Conservation (phyloP, 2,113 vertebrate species). For the Strix uralensis region DNA sequence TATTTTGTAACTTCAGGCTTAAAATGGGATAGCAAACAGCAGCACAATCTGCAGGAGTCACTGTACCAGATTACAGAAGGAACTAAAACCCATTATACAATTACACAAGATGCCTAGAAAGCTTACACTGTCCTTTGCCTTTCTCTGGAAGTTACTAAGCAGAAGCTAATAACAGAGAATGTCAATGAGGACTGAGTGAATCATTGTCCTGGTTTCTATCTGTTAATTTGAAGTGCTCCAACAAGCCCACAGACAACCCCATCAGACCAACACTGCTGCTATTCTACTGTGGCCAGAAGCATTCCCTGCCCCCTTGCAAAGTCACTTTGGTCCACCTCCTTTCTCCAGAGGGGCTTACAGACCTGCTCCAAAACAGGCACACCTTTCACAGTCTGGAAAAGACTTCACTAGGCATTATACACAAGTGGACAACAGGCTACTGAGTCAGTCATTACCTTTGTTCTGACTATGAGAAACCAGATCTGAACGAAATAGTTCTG, state of each 20-base stretch:
- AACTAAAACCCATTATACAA: neutral
- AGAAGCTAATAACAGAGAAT: neutral
- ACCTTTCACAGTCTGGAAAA: neutral
- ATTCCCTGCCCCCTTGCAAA: neutral
- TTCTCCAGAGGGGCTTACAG: neutral
- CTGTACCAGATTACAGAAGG: neutral
- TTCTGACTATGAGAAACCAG: neutral
- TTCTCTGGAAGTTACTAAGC: neutral
- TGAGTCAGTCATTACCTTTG: neutral
- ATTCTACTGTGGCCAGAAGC: neutral
- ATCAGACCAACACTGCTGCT: neutral
- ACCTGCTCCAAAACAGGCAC: neutral
- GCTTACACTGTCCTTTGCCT: neutral
- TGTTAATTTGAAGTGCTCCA: neutral
- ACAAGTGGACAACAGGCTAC: accelerated
- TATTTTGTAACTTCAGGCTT: neutral
- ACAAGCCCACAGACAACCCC: neutral
- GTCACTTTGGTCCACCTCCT: neutral
- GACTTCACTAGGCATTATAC: neutral
- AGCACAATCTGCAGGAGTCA: neutral
- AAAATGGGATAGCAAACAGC: neutral
- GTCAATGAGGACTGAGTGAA: neutral
- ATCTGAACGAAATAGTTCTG: neutral
- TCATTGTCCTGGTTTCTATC: neutral
- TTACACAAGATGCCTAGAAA: neutral